A percentile compares a stretch with the other conserved stretches of the same genome.
Conservation (phyloP, 2,797 vertebrate genomes). For the Rhinichthys osculus region DNA sequence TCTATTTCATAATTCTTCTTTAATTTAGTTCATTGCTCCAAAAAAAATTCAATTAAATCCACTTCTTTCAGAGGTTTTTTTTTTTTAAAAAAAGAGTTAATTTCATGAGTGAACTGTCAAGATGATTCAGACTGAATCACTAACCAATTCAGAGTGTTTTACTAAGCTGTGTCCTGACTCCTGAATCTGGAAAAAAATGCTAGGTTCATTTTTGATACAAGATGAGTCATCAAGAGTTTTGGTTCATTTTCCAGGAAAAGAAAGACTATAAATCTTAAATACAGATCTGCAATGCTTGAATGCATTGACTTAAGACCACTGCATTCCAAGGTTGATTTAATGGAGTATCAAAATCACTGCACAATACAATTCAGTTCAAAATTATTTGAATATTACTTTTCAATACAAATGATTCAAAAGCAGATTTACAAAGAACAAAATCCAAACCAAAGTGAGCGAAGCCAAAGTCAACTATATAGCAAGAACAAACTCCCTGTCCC, state of each 20-base stretch:
- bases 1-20: too few relatives aligned
- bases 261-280: not conserved
- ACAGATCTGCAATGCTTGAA: not conserved
- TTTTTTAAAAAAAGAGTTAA: too few relatives aligned
- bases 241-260: not conserved
- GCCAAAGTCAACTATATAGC: not conserved
- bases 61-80: too few relatives aligned
- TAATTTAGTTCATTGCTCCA: too few relatives aligned
- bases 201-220: not conserved
- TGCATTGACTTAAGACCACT: not conserved
- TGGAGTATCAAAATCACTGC: not conserved
- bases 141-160: too few relatives aligned
- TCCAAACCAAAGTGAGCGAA: not conserved
- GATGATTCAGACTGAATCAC: too few relatives aligned
- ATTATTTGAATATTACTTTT: not conserved
- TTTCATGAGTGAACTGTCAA: too few relatives aligned
- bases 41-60: too few relatives aligned
- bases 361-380: not conserved
- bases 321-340: not conserved
- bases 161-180: not conserved
- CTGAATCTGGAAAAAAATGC: not conserved
- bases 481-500: too few relatives aligned
- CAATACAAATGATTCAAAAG: not conserved
- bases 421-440: conserved; percentile 1
- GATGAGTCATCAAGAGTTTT: not conserved